Evolutionary conservation across 2,113 vertebrate genomes (phyloP).

Genomic region (Eudorcas thomsonii): DNA sequence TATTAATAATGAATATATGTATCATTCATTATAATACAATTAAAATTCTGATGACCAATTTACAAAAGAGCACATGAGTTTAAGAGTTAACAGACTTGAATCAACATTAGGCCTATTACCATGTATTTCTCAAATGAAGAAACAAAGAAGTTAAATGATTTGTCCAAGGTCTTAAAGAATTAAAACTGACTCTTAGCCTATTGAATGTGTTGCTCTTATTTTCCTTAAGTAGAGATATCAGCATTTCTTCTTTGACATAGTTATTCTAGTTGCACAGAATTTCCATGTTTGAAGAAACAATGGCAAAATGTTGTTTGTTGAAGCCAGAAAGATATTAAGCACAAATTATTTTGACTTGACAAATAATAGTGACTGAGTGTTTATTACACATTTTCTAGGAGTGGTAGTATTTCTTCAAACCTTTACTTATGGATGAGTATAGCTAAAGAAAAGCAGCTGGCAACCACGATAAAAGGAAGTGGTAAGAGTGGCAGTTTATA

Average conservation of each 20-base stretch:
- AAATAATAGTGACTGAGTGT: not conserved
- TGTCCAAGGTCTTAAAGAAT: not conserved
- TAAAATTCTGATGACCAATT: not conserved
- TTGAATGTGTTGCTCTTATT: not conserved
- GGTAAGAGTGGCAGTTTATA: not conserved
- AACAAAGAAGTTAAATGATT: not conserved
- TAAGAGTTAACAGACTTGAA: not conserved
- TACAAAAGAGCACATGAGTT: not conserved
- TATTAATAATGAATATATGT: not conserved
- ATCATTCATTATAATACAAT: not conserved
- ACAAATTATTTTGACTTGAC: not conserved
- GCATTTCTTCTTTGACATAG: not conserved
- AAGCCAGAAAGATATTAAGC: not conserved
- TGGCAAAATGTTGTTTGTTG: not conserved
- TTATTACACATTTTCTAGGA: not conserved
- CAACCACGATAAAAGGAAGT: conserved; percentile 18
- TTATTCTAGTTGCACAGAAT: not conserved
- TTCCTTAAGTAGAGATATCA: not conserved
- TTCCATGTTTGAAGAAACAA: not conserved
- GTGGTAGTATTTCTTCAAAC: not conserved
- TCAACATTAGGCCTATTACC: not conserved
- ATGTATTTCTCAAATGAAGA: conserved; percentile 34
- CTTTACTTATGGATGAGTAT: not conserved
- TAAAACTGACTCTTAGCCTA: not conserved
- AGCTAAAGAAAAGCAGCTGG: not conserved